Conservation (phyloP, 2,113 vertebrate species). For the Pao palembangensis region DNA sequence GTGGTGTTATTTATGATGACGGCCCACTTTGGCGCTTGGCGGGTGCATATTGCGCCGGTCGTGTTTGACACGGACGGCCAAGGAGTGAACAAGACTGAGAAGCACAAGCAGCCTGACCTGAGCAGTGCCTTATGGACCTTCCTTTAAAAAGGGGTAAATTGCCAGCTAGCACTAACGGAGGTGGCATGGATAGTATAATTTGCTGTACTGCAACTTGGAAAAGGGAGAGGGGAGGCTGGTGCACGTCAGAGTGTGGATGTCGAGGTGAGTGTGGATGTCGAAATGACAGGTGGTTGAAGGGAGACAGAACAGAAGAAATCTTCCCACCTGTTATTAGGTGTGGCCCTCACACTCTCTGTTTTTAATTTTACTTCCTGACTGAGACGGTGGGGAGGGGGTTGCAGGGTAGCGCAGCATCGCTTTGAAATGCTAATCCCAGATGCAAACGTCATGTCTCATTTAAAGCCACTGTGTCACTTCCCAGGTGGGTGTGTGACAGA, state of each 20-base stretch:
- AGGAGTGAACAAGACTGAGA: slow-evolving; percentile 71
- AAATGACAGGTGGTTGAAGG: background rate
- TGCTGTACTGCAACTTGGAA: slow-evolving; percentile 12
- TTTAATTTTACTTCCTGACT: slow-evolving; percentile 60
- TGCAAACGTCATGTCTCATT: slow-evolving; percentile 73
- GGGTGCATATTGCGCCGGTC: slow-evolving; percentile 61
- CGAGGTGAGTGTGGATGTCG: background rate
- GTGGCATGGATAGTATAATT: slow-evolving; percentile 24
- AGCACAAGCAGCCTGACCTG: slow-evolving; percentile 57
- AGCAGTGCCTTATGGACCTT: slow-evolving; percentile 55
- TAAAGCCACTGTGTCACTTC: slow-evolving; percentile 73
- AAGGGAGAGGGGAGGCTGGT: slow-evolving; percentile 15
- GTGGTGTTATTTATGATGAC: slow-evolving; percentile 73
- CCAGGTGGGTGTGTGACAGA: slow-evolving; percentile 70
- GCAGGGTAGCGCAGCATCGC: slow-evolving; percentile 38
- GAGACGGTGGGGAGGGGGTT: slow-evolving; percentile 9
- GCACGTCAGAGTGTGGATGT: background rate
- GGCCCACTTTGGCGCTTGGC: slow-evolving; percentile 55
- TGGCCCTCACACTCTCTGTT: slow-evolving; percentile 33
- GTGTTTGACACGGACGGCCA: slow-evolving; percentile 71
- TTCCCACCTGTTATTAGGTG: slow-evolving; percentile 56
- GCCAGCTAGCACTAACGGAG: slow-evolving; percentile 36
- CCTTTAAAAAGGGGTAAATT: slow-evolving; percentile 58
- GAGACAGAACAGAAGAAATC: too few relatives aligned
- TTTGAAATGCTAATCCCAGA: slow-evolving; percentile 76